Conservation (phyloP, 2,888 invertebrate species). For the Mythimna albipuncta region DNA sequence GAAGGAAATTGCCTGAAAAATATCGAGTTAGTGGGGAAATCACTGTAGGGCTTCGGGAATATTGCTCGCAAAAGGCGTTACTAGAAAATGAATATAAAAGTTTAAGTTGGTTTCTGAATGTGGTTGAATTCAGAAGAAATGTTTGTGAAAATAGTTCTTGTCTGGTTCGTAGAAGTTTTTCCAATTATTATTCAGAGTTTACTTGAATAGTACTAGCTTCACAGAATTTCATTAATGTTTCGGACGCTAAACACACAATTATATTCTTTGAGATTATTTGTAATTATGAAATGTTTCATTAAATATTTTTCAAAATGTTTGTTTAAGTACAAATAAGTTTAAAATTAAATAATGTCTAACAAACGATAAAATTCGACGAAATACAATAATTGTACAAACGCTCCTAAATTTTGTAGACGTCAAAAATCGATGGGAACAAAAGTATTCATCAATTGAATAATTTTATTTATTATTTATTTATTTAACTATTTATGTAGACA, state of each 20-base stretch:
- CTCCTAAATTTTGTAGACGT: no score
- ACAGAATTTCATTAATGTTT: neutral
- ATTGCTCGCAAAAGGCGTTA: slow-evolving; percentile 28
- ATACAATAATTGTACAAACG: no score
- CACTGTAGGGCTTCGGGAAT: slow-evolving; percentile 34
- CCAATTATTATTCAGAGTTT: neutral
- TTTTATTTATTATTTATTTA: no score
- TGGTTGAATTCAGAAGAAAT: neutral
- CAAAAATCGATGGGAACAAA: no score
- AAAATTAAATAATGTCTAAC: no score
- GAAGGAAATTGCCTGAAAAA: slow-evolving; percentile 55
- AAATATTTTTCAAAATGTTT: neutral
- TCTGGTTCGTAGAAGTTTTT: neutral
- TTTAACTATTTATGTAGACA: no score
- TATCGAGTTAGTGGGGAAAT: slow-evolving; percentile 49
- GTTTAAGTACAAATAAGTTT: no score
- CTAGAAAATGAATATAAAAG: slow-evolving; percentile 19
- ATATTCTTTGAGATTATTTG: neutral
- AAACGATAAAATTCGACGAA: no score
- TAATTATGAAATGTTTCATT: neutral
- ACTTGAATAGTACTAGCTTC: neutral
- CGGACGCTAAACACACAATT: neutral
- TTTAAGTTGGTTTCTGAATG: neutral
- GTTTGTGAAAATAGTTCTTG: neutral
- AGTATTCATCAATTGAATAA: no score